Evolutionary conservation across 64 coral and sea anemone species (phyloP).

Genomic region (Pocillopora verrucosa): DNA sequence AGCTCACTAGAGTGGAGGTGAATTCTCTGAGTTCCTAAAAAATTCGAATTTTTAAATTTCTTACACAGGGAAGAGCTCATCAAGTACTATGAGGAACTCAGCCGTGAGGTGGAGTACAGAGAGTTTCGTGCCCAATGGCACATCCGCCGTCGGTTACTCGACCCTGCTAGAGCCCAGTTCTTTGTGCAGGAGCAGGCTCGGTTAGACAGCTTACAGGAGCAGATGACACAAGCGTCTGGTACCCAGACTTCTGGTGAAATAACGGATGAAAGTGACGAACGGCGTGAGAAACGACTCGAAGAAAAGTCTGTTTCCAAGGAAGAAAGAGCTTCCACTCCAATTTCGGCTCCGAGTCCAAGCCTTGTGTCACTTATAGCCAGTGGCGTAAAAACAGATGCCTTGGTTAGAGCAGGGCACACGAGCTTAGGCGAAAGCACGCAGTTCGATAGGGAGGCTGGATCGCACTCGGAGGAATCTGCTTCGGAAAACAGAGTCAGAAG

Average conservation of each 20-base stretch:
- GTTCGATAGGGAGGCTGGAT: neutral
- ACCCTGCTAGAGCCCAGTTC: conserved; percentile 63
- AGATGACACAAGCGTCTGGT: conserved; percentile 12
- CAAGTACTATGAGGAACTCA: conserved; percentile 86
- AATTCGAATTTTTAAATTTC: neutral
- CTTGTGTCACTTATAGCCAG: conserved; percentile 87
- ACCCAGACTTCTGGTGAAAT: neutral
- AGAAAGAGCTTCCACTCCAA: neutral
- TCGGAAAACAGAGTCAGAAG: conserved; percentile 39
- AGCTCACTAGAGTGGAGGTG: neutral
- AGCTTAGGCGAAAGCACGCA: neutral
- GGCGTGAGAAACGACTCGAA: neutral
- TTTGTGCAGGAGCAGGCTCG: conserved; percentile 68
- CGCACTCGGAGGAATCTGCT: neutral
- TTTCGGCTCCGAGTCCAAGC: conserved; percentile 44
- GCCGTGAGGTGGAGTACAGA: conserved; percentile 60
- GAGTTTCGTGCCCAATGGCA: conserved; percentile 85
- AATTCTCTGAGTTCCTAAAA: neutral
- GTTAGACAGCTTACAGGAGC: conserved; percentile 46
- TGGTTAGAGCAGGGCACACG: conserved; percentile 40
- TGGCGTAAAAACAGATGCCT: conserved; percentile 69
- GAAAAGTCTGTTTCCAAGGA: neutral
- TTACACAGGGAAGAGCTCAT: conserved; percentile 82
- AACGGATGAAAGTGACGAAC: neutral
- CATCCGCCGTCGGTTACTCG: conserved; percentile 55